Evolutionary conservation across 2,888 invertebrate genomes (phyloP), one percentile per base, ranked within the genome.

Genomic region (Zaprionus bogoriensis): DNA sequence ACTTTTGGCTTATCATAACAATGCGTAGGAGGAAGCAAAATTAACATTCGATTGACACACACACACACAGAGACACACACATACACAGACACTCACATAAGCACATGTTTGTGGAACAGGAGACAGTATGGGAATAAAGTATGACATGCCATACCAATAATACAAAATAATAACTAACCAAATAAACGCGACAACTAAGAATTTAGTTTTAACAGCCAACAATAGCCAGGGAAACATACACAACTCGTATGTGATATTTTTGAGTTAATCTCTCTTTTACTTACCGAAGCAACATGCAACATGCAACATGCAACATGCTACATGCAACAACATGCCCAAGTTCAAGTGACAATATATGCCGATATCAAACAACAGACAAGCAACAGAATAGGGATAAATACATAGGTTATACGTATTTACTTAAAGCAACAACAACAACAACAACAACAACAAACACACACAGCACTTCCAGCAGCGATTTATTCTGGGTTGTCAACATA

Each of bases 201-300:
- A 84, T 88, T 88, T 88, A 88, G 77, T 89, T 89, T 88, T 86
- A 88, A 77, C 87, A 80, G 75, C 80, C 84, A 89, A 90, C 89
- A 90, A 89, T 90, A 90, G 90, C 90, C 90, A 89, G 90, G 89
- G 87, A 89, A 88, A 89, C 89, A 90, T 90, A 89, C 90, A 82
- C 86, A 89, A 89, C 88, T 89, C 90, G 89, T 89, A 89, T 89
- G 90, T 90, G 89, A 90, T 89, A 89, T 90, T 90, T 89, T 88
- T 85, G 75, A 77, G 83, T 81, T 88, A 50, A 70, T 58, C 64
- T 75, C 68, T 83, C 36, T 78, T 83, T 88, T 81, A 77, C 75
- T 78, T 77, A n/a, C 77, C 60, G 58, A 64, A 64, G 60, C 7
- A 38, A 47, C 53, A 57, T 38, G 44, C 39, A 58, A 75, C 71